Evolutionary conservation across 2,888 invertebrate species (phyloP).

Genomic region (Pyrgus malvae): DNA sequence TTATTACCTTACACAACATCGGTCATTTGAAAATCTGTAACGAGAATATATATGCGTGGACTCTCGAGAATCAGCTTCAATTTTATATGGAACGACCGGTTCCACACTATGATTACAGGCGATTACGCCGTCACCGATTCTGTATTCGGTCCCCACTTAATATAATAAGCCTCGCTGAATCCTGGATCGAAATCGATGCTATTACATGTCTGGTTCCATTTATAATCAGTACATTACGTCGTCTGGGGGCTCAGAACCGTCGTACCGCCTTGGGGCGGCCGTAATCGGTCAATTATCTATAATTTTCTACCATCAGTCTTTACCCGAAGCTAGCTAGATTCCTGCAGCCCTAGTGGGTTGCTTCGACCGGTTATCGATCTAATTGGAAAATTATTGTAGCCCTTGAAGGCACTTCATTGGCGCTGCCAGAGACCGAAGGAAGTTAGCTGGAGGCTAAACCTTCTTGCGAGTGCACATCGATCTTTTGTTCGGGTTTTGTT

Average conservation of each 20-base stretch:
- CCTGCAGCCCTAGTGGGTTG: conserved; percentile 54
- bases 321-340: conserved; percentile 62
- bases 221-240: conserved; percentile 72
- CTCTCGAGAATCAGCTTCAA: conserved; percentile 16
- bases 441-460: conserved; percentile 18
- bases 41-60: conserved; percentile 9
- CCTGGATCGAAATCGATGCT: conserved; percentile 73
- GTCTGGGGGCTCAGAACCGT: conserved; percentile 40
- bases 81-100: conserved; percentile 31
- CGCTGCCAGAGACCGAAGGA: background rate
- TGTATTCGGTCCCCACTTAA: conserved; percentile 75
- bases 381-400: conserved; percentile 68
- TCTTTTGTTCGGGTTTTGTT: conserved; percentile 2
- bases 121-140: conserved; percentile 77
- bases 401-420: conserved; percentile 32
- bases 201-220: conserved; percentile 76
- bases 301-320: conserved; percentile 80
- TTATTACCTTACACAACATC: background rate
- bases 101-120: conserved; percentile 67
- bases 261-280: conserved; percentile 53
- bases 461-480: background rate
- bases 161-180: conserved; percentile 78
- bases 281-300: conserved; percentile 79
- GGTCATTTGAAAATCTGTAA: conserved; percentile 12
- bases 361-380: conserved; percentile 64